Percentiles rank a stretch among this genome's conserved stretches.
Conservation (phyloP, 2,113 vertebrate genomes). For the Gila orcuttii region DNA sequence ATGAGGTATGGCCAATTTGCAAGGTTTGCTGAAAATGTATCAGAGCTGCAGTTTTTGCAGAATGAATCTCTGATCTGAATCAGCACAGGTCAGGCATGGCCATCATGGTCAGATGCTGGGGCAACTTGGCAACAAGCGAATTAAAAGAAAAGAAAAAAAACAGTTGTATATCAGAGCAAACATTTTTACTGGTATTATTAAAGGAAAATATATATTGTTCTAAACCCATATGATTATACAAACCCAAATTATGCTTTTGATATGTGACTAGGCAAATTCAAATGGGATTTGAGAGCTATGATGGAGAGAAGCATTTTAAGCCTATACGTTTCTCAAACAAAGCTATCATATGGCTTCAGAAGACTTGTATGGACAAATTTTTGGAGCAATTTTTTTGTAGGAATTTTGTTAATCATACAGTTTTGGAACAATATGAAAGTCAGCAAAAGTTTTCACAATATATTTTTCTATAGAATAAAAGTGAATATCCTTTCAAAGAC, state of each 20-base stretch:
- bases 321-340: not conserved
- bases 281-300: not conserved
- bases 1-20: conserved; percentile 24
- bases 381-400: not conserved
- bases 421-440: not conserved
- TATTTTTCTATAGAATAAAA: not conserved
- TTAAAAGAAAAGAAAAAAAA: not conserved
- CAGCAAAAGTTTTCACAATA: not conserved
- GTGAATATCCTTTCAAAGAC: not conserved
- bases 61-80: not conserved
- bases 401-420: not conserved
- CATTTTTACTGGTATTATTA: not conserved
- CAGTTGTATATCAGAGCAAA: not conserved
- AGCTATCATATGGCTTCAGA: not conserved
- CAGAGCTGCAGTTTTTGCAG: not conserved
- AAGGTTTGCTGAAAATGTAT: conserved; percentile 17
- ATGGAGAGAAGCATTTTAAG: not conserved
- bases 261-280: not conserved
- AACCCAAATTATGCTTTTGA: not conserved
- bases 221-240: not conserved
- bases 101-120: not conserved
- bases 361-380: not conserved
- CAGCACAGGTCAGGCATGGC: not conserved
- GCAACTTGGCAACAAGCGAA: not conserved
- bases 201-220: not conserved